These are phyloP conservation scores for Rhagophthalmus giganteus DNA, from an alignment of 2,888 invertebrate species.

Conservation along the genomic window DNA sequence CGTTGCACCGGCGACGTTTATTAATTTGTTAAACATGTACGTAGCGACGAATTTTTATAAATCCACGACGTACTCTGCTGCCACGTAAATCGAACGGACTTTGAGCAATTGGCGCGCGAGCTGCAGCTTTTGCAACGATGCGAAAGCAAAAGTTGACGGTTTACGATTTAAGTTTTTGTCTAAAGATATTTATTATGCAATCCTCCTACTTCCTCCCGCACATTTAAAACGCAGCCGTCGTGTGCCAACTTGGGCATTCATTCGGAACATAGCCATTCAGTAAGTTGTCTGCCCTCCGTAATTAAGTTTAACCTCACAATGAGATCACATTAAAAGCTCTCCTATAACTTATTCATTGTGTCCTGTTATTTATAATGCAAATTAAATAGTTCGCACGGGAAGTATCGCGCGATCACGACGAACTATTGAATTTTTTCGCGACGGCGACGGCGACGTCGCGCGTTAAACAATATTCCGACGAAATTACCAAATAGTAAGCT, in stretches of 20 bases:
- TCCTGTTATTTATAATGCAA: slow-evolving; percentile 14
- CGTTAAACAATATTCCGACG: no score
- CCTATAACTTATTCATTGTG: slow-evolving; percentile 21
- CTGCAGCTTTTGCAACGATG: no score
- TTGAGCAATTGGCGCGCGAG: no score
- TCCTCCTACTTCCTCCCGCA: slow-evolving; percentile 38
- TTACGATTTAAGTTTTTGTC: neutral
- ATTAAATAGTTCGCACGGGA: slow-evolving; percentile 1
- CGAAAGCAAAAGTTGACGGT: no score
- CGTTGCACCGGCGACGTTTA: slow-evolving; percentile 5
- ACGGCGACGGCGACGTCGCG: no score
- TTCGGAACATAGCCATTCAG: slow-evolving; percentile 19
- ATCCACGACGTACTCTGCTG: neutral
- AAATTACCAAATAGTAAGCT: neutral
- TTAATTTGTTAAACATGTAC: slow-evolving; percentile 7
- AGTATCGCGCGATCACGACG: no score
- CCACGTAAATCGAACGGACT: neutral
- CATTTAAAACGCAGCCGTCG: slow-evolving; percentile 29
- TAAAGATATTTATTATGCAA: slow-evolving; percentile 27
- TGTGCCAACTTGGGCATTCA: slow-evolving; percentile 26
- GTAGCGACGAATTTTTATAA: slow-evolving; percentile 7
- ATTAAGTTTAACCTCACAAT: slow-evolving; percentile 23
- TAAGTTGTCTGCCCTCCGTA: slow-evolving; percentile 19
- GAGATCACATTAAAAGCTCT: slow-evolving; percentile 12
- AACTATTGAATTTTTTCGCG: no score